Evolutionary conservation across 2,797 vertebrate species (phyloP).

Genomic region (Gila robusta): DNA sequence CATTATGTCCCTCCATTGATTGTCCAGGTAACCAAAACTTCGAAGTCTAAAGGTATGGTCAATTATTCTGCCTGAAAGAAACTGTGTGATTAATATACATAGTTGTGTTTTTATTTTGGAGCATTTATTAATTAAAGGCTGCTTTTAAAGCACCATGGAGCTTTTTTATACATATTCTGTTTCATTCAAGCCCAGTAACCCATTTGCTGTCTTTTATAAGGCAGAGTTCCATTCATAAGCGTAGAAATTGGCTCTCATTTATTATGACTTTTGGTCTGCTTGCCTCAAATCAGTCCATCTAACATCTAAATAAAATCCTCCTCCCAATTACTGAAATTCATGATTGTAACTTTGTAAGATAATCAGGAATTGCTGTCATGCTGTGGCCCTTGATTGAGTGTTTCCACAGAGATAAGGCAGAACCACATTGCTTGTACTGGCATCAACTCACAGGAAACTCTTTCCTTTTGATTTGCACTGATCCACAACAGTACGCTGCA

Average conservation of each 20-base stretch:
- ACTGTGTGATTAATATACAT: not conserved
- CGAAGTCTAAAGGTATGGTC: constrained; percentile 1
- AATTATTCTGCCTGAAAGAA: constrained; percentile 21
- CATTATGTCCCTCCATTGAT: not conserved
- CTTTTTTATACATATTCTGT: not conserved
- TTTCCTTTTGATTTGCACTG: constrained; percentile 27
- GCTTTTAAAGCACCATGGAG: not conserved
- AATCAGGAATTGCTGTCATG: constrained; percentile 32
- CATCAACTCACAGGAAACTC: not conserved
- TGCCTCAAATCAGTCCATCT: constrained; percentile 3
- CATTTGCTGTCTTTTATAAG: constrained; percentile 17
- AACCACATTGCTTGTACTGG: constrained; percentile 17
- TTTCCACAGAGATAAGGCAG: constrained; percentile 43
- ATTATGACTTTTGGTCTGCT: constrained; percentile 15
- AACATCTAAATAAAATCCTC: constrained; percentile 40
- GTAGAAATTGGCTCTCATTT: constrained; percentile 16
- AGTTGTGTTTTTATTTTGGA: not conserved
- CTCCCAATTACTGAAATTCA: constrained; percentile 21
- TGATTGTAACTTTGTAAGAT: constrained; percentile 24
- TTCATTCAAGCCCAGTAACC: constrained; percentile 12
- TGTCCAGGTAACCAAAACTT: not conserved
- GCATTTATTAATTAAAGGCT: not conserved
- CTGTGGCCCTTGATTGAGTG: constrained; percentile 45
- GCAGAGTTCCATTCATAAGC: constrained; percentile 11
- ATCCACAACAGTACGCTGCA: constrained; percentile 11